A percentile compares a stretch with the other conserved stretches of the same genome.
These are phyloP conservation scores for Sakesphorus luctuosus DNA, from an alignment of 2,113 vertebrate species.

Conservation along the genomic window DNA sequence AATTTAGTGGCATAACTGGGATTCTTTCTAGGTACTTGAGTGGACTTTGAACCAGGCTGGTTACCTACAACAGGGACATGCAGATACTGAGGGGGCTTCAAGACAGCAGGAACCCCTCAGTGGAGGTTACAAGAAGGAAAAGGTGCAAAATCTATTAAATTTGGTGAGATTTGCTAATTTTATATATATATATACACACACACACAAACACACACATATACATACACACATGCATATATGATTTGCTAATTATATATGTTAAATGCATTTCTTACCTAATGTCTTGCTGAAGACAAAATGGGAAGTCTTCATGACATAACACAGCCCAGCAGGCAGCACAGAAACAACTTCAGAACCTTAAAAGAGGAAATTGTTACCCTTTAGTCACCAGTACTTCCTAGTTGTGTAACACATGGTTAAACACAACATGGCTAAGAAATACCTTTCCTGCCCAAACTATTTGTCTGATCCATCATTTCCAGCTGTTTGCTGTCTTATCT, in stretches of 20 bases:
- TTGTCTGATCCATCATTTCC: conserved; percentile 64
- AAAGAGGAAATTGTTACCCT: not conserved
- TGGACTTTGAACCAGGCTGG: not conserved
- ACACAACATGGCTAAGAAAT: conserved; percentile 27
- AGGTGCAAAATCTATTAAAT: not conserved
- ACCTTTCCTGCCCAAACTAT: conserved; percentile 66
- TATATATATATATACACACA: too few species aligned
- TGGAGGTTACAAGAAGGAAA: not conserved
- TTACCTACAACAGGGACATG: not conserved
- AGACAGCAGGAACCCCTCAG: not conserved
- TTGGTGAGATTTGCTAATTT: not conserved
- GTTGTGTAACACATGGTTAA: conserved; percentile 21
- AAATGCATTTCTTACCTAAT: not conserved
- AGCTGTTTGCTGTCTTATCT: conserved; percentile 70
- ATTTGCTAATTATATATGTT: not conserved
- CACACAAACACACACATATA: too few species aligned
- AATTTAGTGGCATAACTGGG: not conserved
- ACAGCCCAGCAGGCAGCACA: not conserved
- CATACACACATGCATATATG: too few species aligned
- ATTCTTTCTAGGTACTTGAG: not conserved
- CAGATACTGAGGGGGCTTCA: not conserved
- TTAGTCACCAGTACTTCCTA: not conserved
- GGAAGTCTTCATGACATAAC: not conserved
- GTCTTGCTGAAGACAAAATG: not conserved
- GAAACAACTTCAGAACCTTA: not conserved